Evolutionary conservation across 2,888 invertebrate species (phyloP).

Genomic region (Aporophyla nigra): DNA sequence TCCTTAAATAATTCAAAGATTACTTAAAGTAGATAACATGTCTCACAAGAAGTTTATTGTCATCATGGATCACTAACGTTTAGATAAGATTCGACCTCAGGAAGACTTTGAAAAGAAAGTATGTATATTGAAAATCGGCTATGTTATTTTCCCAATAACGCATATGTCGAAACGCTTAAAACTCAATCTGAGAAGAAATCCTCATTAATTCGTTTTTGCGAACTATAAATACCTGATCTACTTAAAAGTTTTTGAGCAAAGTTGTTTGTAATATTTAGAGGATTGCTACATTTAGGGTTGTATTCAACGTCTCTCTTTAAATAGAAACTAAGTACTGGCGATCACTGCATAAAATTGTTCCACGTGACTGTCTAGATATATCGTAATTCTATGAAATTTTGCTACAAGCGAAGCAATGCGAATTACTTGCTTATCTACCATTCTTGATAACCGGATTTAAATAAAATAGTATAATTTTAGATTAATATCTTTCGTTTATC

Average conservation of each 20-base stretch:
- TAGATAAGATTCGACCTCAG: slow-evolving; percentile 4
- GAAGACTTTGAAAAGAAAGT: not conserved
- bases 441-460: slow-evolving; percentile 27
- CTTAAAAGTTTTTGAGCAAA: not conserved
- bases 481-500: slow-evolving; percentile 31
- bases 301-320: not conserved
- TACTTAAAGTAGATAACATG: slow-evolving; percentile 16
- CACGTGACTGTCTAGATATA: not conserved
- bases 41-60: not conserved
- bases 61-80: not conserved
- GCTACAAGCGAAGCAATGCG: slow-evolving; percentile 25
- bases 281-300: not conserved
- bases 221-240: not conserved
- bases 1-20: slow-evolving; percentile 15
- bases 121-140: not conserved
- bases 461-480: slow-evolving; percentile 28
- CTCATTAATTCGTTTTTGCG: not conserved
- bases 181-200: not conserved
- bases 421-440: slow-evolving; percentile 32
- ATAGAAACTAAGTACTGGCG: not conserved
- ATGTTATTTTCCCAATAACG: not conserved
- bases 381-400: slow-evolving; percentile 10
- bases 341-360: not conserved
- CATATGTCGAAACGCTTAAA: not conserved
- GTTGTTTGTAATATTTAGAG: not conserved